These are phyloP conservation scores for Psittacula derbiana DNA, from an alignment of 2,797 vertebrate genomes.

Conservation along the genomic window DNA sequence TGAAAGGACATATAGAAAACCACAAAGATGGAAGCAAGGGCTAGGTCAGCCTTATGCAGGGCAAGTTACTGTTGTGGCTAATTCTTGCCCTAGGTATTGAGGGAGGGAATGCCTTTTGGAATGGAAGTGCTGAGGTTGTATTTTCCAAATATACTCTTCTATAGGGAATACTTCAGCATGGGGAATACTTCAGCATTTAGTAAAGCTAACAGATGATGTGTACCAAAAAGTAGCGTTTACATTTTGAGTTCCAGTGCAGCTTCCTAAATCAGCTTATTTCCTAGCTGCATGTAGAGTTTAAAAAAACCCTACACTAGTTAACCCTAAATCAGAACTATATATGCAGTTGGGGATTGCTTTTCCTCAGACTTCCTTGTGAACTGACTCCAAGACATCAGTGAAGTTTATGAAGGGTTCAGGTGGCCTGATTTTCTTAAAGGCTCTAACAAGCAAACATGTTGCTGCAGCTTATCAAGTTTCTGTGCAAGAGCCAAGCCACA, in stretches of 20 bases:
- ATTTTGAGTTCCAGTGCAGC: not conserved
- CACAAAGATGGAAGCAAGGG: not conserved
- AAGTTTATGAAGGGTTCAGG: not conserved
- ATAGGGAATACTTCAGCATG: not conserved
- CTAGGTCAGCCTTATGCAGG: not conserved
- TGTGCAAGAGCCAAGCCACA: not conserved
- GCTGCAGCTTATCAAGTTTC: not conserved
- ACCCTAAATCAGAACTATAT: not conserved
- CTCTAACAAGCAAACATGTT: not conserved
- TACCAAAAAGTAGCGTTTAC: not conserved
- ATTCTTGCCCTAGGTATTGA: not conserved
- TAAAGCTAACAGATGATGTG: not conserved
- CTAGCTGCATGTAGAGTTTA: not conserved
- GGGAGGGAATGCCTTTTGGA: not conserved
- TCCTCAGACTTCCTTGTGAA: not conserved
- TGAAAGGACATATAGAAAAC: not conserved
- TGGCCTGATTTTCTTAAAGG: not conserved
- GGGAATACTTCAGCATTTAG: not conserved
- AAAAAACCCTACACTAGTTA: not conserved
- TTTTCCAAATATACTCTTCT: not conserved
- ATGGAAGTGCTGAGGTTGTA: not conserved
- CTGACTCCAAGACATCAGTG: not conserved
- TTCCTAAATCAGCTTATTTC: not conserved
- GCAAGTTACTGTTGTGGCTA: not conserved
- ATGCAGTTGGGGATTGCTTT: not conserved